Evolutionary conservation across 1,140 invertebrate species (phyloP).

Genomic region (Drosophila pseudoobscura): DNA sequence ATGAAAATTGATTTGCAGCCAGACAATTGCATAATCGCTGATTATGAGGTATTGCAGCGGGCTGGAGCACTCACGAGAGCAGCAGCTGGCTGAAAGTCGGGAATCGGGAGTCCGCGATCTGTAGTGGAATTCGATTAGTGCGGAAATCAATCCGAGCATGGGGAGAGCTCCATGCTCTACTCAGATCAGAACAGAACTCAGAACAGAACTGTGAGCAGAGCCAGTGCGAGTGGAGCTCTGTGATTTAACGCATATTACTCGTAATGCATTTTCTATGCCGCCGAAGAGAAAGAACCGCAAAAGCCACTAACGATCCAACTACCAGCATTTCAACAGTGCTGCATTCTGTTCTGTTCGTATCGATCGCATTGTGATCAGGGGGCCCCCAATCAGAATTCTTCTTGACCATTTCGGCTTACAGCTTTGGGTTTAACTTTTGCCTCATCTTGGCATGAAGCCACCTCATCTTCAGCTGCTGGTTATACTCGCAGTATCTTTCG

Average conservation of each 20-base stretch:
- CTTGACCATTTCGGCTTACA: conserved; percentile 47
- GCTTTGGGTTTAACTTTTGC: conserved; percentile 10
- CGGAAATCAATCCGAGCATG: conserved; percentile 55
- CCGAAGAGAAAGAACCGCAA: conserved; percentile 54
- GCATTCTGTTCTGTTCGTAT: conserved; percentile 41
- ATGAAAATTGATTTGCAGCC: conserved; percentile 68
- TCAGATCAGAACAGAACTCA: no score
- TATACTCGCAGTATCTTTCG: neutral
- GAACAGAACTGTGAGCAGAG: neutral
- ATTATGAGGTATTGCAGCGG: conserved; percentile 26
- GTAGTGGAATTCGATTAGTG: conserved; percentile 56
- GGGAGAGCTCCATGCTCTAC: conserved; percentile 4
- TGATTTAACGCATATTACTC: conserved; percentile 77
- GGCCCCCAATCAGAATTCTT: conserved; percentile 50
- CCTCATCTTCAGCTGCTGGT: conserved; percentile 2
- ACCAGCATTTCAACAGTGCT: conserved; percentile 29
- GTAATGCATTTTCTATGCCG: conserved; percentile 75
- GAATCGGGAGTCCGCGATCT: neutral
- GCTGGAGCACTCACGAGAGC: conserved; percentile 20
- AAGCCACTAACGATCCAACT: conserved; percentile 58
- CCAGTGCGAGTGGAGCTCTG: conserved; percentile 23
- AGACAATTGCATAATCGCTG: conserved; percentile 71
- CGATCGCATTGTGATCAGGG: conserved; percentile 53
- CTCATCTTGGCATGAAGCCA: no score
- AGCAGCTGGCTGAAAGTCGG: neutral